Percentiles rank a stretch among this genome's conserved stretches.
Evolutionary conservation across 2,888 invertebrate species (phyloP).

Genomic region (Folsomia manolachei): DNA sequence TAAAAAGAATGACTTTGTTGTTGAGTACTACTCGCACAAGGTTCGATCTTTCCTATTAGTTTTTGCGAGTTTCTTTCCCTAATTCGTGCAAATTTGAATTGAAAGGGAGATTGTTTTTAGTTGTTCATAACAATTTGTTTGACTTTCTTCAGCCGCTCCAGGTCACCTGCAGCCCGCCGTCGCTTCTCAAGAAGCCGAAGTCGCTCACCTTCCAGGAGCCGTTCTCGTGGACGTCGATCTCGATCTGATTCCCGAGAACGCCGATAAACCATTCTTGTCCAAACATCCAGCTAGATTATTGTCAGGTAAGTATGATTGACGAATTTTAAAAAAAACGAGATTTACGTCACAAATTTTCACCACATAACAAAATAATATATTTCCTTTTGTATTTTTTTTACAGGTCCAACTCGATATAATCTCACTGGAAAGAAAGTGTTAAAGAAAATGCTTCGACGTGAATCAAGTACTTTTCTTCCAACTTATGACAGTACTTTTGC

Average conservation of each 20-base stretch:
- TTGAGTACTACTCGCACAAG: neutral
- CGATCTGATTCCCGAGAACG: constrained; percentile 47
- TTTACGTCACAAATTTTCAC: no score
- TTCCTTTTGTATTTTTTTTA: no score
- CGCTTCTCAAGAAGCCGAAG: constrained; percentile 49
- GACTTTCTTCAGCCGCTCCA: constrained; percentile 44
- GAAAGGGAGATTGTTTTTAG: neutral
- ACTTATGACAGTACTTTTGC: no score
- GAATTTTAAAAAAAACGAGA: neutral
- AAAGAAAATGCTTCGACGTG: no score
- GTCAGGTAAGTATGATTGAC: neutral
- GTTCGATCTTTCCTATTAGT: no score
- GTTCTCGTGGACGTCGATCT: constrained; percentile 41
- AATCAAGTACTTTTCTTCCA: no score
- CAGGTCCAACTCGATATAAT: no score
- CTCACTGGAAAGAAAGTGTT: no score
- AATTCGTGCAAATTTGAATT: constrained; percentile 2
- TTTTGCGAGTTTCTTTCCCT: neutral
- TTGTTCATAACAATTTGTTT: constrained; percentile 8
- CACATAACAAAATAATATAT: no score
- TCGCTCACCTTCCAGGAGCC: constrained; percentile 42
- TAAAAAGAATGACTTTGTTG: neutral
- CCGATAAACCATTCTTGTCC: constrained; percentile 35
- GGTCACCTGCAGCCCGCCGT: constrained; percentile 41
- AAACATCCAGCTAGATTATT: neutral